Conservation (phyloP, 2,113 vertebrate genomes). For the Melanocharis versteri region DNA sequence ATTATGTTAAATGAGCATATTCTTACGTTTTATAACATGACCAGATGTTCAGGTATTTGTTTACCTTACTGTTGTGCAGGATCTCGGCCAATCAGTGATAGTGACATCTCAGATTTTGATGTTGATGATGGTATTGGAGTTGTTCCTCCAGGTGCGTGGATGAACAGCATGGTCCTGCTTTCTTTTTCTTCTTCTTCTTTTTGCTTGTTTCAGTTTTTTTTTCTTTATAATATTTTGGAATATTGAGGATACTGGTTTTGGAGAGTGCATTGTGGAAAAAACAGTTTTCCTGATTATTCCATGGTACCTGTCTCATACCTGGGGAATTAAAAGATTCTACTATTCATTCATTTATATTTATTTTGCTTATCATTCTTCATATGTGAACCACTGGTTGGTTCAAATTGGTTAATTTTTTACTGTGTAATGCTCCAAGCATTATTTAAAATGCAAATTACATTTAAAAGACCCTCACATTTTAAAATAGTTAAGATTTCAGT, state of each 20-base stretch:
- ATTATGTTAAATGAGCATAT: background rate
- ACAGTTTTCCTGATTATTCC: constrained; percentile 53
- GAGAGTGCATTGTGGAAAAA: constrained; percentile 49
- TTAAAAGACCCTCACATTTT: background rate
- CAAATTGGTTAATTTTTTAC: background rate
- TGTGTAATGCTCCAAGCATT: constrained; percentile 17
- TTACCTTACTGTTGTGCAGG: constrained; percentile 85
- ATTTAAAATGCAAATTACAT: constrained; percentile 34
- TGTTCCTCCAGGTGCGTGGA: constrained; percentile 93
- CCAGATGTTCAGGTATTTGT: constrained; percentile 76
- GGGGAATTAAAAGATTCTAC: background rate
- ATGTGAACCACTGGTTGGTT: background rate
- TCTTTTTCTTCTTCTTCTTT: constrained; percentile 13
- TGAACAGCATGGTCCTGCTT: constrained; percentile 77
- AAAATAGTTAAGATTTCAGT: background rate
- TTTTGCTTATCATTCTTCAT: background rate
- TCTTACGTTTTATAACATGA: constrained; percentile 36
- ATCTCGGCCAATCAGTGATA: constrained; percentile 98
- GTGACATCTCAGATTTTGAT: constrained; percentile 91
- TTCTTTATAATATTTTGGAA: constrained; percentile 42
- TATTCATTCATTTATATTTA: background rate
- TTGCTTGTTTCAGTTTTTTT: background rate
- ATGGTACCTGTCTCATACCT: constrained; percentile 24
- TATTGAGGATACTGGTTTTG: constrained; percentile 68
- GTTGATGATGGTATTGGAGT: constrained; percentile 98